phyloP scores from a whole-genome alignment of 2,797 vertebrate species.

The Tragelaphus eurycerus region DNA sequence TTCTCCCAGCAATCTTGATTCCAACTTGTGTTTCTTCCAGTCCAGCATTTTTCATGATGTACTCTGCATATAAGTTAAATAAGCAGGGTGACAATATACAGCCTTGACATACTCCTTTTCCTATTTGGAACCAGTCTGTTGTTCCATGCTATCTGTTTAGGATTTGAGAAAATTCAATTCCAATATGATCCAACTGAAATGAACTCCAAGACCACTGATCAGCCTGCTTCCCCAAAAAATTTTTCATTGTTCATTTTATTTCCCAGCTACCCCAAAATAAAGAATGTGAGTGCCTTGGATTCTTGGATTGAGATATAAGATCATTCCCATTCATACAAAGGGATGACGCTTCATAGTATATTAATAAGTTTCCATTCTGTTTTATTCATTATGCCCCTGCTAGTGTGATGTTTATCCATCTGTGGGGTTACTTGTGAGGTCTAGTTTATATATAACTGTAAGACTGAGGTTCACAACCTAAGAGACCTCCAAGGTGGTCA shows the following conservation, averaged over 20 bases:
- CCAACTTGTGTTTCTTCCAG: too few relatives aligned
- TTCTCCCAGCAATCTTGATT: too few relatives aligned
- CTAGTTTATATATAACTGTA: not conserved
- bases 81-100: too few relatives aligned
- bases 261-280: not conserved
- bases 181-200: not conserved
- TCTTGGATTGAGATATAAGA: not conserved
- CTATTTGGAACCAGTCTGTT: too few relatives aligned
- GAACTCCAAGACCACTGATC: not conserved
- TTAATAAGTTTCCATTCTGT: not conserved
- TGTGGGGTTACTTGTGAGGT: not conserved
- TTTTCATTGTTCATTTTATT: slow-evolving; percentile 13
- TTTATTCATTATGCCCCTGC: not conserved
- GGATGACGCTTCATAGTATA: not conserved
- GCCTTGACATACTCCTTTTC: too few relatives aligned
- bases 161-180: slow-evolving; percentile 26
- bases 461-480: not conserved
- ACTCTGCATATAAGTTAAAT: too few relatives aligned
- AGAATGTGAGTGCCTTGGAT: not conserved
- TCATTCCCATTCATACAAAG: not conserved
- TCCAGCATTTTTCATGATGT: too few relatives aligned
- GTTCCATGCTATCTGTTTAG: not conserved
- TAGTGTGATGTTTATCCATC: not conserved
- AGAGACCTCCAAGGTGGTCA: not conserved
- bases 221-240: not conserved